These are phyloP conservation scores for Entomobrya multifasciata DNA, from an alignment of 2,888 invertebrate genomes.

Conservation along the genomic window DNA sequence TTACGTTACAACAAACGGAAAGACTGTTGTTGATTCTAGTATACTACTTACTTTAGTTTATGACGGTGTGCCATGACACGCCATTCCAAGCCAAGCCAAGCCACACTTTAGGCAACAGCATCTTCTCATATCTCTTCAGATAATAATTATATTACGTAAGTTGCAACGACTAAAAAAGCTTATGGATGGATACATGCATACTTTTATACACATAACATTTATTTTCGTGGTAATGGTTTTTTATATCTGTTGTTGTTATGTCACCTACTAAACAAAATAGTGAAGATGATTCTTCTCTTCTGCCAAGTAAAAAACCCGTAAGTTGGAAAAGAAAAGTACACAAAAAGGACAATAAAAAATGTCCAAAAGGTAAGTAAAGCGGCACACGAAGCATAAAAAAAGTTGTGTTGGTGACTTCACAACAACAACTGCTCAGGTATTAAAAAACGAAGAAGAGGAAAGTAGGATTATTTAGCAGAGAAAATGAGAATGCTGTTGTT, in stretches of 20 bases:
- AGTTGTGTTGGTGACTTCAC: constrained; percentile 36
- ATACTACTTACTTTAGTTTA: neutral
- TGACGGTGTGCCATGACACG: neutral
- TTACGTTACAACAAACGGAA: too few species aligned
- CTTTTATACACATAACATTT: neutral
- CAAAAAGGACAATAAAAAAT: constrained; percentile 46
- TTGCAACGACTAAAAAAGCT: neutral
- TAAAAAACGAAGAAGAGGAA: neutral
- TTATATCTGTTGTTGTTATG: neutral
- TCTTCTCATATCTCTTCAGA: neutral
- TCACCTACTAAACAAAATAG: neutral
- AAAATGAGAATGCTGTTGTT: neutral
- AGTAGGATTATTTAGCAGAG: constrained; percentile 46
- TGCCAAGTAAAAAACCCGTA: neutral
- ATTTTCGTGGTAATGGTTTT: constrained; percentile 17
- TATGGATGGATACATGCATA: neutral
- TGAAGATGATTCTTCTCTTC: constrained; percentile 26
- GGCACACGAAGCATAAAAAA: constrained; percentile 43
- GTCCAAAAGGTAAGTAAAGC: constrained; percentile 51
- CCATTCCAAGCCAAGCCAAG: too few species aligned
- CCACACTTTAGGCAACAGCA: neutral
- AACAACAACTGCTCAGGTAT: constrained; percentile 16
- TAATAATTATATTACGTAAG: neutral
- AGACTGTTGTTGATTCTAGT: neutral
- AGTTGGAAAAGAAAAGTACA: neutral